phyloP scores from a whole-genome alignment of 2,888 invertebrate species.

The Andricus quercusramuli region DNA sequence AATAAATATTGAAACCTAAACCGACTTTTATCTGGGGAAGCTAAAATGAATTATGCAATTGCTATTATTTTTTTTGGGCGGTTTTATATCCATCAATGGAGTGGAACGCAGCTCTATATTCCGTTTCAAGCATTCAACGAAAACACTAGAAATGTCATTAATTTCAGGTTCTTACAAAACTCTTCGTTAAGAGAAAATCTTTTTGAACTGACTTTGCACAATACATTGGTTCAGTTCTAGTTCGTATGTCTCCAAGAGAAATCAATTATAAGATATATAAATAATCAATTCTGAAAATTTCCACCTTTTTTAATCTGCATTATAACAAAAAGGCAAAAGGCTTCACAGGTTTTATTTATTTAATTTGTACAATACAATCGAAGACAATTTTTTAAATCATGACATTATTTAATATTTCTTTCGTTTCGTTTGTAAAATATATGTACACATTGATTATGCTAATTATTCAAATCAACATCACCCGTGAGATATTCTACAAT shows the following conservation, averaged over 20 bases:
- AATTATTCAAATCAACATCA: background rate
- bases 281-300: background rate
- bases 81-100: conserved; percentile 3
- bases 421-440: background rate
- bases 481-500: no score
- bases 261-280: background rate
- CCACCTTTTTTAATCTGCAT: background rate
- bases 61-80: background rate
- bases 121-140: conserved; percentile 21
- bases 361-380: background rate
- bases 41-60: background rate
- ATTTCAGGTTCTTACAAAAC: conserved; percentile 43
- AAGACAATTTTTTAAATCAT: background rate
- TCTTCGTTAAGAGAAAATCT: conserved; percentile 31
- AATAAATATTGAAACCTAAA: background rate
- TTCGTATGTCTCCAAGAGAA: no score
- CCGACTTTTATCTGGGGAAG: background rate
- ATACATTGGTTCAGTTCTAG: conserved; percentile 11
- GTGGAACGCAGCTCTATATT: background rate
- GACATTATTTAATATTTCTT: background rate
- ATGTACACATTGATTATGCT: background rate
- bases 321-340: background rate
- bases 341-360: background rate
- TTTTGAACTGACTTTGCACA: conserved; percentile 34
- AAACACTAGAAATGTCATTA: conserved; percentile 43